Conservation (phyloP, 1,140 invertebrate genomes). For the Trachymyrmex septentrionalis region DNA sequence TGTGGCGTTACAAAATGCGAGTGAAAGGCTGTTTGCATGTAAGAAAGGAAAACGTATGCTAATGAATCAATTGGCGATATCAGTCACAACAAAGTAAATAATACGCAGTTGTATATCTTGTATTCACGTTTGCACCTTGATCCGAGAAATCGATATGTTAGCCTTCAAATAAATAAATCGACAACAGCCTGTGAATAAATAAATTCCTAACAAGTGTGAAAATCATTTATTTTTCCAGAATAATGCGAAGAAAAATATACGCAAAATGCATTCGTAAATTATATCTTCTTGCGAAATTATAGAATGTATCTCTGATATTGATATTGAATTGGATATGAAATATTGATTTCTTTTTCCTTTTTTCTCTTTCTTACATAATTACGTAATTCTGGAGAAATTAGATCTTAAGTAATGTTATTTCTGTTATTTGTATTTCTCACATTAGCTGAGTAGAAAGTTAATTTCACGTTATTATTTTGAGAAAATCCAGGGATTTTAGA, state of each 20-base stretch:
- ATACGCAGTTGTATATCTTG: neutral
- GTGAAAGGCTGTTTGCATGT: constrained; percentile 27
- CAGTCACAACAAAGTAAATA: constrained; percentile 23
- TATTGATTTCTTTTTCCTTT: neutral
- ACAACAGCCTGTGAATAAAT: neutral
- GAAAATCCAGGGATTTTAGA: neutral
- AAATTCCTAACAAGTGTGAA: neutral
- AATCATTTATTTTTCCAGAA: neutral
- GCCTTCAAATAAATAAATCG: neutral
- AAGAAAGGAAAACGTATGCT: constrained; percentile 62
- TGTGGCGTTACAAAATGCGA: neutral
- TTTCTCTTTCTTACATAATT: neutral
- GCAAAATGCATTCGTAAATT: neutral
- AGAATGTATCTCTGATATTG: no score
- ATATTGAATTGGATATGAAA: no score
- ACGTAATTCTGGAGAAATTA: neutral
- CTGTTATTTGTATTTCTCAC: neutral
- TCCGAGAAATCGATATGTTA: neutral
- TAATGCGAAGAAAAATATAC: neutral
- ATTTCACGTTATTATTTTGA: neutral
- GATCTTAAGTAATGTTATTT: neutral
- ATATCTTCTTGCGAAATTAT: neutral
- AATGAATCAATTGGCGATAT: constrained; percentile 42
- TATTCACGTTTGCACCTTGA: neutral
- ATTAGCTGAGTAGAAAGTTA: neutral